A percentile compares a stretch with the other conserved stretches of the same genome.
Conservation (phyloP, 1,140 invertebrate genomes). For the Sarcophaga peregrina region DNA sequence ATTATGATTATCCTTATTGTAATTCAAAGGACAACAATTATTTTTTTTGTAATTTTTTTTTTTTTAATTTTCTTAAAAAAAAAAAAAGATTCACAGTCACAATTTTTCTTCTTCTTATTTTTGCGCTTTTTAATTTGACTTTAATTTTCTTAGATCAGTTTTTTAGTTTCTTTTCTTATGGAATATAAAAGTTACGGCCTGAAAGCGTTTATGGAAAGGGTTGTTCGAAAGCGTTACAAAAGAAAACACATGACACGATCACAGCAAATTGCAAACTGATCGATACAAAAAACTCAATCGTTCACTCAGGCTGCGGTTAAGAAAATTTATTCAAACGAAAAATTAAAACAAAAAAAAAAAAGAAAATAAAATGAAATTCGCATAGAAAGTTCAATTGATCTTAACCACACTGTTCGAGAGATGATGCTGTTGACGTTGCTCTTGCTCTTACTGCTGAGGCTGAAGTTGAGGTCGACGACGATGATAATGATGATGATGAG, state of each 20-base stretch:
- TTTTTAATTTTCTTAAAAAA: background rate
- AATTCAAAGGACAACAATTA: background rate
- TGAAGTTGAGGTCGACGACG: background rate
- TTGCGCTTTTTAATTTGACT: background rate
- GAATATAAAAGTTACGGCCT: background rate
- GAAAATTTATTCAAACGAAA: background rate
- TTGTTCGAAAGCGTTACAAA: conserved; percentile 6
- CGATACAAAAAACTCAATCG: conserved; percentile 33
- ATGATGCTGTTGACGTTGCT: background rate
- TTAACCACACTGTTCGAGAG: background rate
- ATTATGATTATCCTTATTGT: too few relatives aligned
- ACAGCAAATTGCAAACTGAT: conserved; percentile 42
- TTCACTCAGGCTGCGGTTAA: background rate
- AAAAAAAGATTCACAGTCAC: background rate
- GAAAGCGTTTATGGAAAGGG: background rate
- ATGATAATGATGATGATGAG: background rate
- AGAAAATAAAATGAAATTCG: background rate
- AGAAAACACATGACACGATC: conserved; percentile 28
- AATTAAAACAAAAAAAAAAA: background rate
- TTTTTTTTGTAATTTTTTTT: background rate
- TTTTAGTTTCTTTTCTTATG: background rate
- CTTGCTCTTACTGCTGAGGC: background rate
- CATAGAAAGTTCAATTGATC: conserved; percentile 28
- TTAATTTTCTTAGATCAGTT: background rate
- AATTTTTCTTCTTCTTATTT: too few relatives aligned